Conservation (phyloP, 2,888 invertebrate species). For the Altica lythri region DNA sequence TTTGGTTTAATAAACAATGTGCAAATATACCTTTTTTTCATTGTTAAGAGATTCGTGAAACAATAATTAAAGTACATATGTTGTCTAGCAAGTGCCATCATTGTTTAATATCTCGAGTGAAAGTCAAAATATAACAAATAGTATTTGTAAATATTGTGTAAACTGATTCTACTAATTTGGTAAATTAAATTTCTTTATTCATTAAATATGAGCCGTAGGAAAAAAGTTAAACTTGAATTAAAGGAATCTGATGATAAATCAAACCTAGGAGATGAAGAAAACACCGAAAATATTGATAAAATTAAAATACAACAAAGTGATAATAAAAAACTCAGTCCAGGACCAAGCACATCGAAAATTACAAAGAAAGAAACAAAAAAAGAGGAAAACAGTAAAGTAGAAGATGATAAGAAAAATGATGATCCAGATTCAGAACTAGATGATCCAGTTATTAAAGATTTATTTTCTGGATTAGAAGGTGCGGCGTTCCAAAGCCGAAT, state of each 20-base stretch:
- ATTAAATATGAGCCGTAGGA: conserved; percentile 53
- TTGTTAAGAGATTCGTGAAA: too few species aligned
- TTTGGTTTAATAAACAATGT: too few species aligned
- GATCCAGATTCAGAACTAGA: conserved; percentile 70
- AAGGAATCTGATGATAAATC: conserved; percentile 72
- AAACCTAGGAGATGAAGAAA: conserved; percentile 65
- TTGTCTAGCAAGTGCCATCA: too few species aligned
- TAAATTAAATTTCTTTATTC: too few species aligned
- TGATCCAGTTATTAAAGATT: conserved; percentile 62
- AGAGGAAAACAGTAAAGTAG: conserved; percentile 56
- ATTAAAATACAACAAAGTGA: conserved; percentile 58
- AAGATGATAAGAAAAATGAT: conserved; percentile 64
- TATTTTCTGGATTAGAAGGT: conserved; percentile 74
- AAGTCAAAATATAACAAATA: too few species aligned
- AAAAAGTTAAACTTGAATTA: conserved; percentile 63
- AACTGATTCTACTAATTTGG: too few species aligned
- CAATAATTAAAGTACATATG: too few species aligned
- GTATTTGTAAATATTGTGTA: too few species aligned
- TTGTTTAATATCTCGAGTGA: too few species aligned
- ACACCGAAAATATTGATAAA: conserved; percentile 65
- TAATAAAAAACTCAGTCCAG: conserved; percentile 62
- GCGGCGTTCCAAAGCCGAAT: conserved; percentile 92
- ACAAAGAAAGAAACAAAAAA: conserved; percentile 53
- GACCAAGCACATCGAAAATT: conserved; percentile 57
- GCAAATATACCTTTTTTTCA: too few species aligned